Percentiles rank a stretch among this genome's conserved stretches.
phyloP scores from a whole-genome alignment of 2,113 vertebrate genomes.

The Pionites leucogaster region DNA sequence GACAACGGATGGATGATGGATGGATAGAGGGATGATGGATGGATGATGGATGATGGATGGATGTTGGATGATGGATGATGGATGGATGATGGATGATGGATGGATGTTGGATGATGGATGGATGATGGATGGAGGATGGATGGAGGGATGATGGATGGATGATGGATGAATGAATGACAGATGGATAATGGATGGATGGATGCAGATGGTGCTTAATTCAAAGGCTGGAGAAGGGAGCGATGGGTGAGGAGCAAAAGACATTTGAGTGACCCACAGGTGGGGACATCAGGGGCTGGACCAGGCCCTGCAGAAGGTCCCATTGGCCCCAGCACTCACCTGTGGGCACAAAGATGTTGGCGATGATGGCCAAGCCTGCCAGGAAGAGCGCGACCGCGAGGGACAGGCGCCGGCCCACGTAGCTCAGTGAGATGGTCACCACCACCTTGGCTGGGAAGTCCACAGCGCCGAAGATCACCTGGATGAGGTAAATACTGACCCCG shows the following conservation, averaged over 20 bases:
- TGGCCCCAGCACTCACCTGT: conserved; percentile 69
- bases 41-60: no score
- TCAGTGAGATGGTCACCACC: conserved; percentile 77
- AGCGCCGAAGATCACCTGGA: conserved; percentile 88
- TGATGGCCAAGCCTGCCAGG: conserved; percentile 62
- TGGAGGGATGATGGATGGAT: background rate
- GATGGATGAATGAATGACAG: no score
- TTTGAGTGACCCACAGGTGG: rapidly evolving
- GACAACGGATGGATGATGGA: no score
- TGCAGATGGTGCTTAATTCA: background rate
- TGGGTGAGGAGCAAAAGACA: background rate
- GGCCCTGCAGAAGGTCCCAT: background rate
- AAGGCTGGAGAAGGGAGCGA: background rate
- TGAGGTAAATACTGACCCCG: conserved; percentile 88
- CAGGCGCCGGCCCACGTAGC: conserved; percentile 80
- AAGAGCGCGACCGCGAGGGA: conserved; percentile 79
- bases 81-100: background rate
- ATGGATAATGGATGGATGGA: background rate
- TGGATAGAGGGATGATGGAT: no score
- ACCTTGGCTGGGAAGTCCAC: conserved; percentile 90
- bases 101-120: background rate
- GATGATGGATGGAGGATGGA: background rate
- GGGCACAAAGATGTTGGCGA: conserved; percentile 84
- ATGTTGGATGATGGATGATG: no score
- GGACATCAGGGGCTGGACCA: background rate